Percentiles rank a stretch among this genome's conserved stretches.
Evolutionary conservation across 2,797 vertebrate species (phyloP).

Genomic region (Odontamblyopus rebecca): DNA sequence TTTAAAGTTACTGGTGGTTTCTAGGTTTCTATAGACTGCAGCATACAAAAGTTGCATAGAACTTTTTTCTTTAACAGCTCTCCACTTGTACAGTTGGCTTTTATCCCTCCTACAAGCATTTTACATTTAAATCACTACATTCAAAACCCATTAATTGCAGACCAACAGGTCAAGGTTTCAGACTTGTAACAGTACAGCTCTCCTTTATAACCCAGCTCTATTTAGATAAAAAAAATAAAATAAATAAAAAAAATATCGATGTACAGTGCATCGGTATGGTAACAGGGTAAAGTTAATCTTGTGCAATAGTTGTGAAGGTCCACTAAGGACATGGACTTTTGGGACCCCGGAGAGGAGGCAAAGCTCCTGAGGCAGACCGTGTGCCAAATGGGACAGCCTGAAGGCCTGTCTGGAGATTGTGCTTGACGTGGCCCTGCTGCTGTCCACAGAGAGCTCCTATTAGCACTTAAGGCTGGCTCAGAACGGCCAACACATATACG

Average conservation of each 20-base stretch:
- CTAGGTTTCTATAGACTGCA: background rate
- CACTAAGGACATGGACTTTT: conserved; percentile 55
- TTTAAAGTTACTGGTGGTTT: background rate
- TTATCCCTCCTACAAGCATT: background rate
- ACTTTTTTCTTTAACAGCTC: background rate
- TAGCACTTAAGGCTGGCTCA: conserved; percentile 62
- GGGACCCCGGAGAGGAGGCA: conserved; percentile 47
- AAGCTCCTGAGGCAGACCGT: conserved; percentile 55
- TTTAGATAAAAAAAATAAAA: conserved; percentile 7
- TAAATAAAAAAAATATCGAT: conserved; percentile 10
- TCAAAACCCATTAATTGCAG: background rate
- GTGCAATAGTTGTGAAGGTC: conserved; percentile 54
- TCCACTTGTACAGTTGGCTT: background rate
- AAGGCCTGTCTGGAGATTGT: conserved; percentile 74
- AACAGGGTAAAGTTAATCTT: conserved; percentile 51
- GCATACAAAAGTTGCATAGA: background rate
- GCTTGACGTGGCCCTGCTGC: conserved; percentile 74
- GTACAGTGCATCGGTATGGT: conserved; percentile 24
- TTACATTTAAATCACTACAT: background rate
- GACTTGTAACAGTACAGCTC: background rate
- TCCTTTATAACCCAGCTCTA: conserved; percentile 1
- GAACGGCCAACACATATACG: conserved; percentile 28
- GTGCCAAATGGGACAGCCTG: conserved; percentile 76
- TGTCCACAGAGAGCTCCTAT: conserved; percentile 68
- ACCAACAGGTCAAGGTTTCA: conserved; percentile 1